These are phyloP conservation scores for Ovibos moschatus DNA, from an alignment of 2,113 vertebrate species.

Conservation along the genomic window DNA sequence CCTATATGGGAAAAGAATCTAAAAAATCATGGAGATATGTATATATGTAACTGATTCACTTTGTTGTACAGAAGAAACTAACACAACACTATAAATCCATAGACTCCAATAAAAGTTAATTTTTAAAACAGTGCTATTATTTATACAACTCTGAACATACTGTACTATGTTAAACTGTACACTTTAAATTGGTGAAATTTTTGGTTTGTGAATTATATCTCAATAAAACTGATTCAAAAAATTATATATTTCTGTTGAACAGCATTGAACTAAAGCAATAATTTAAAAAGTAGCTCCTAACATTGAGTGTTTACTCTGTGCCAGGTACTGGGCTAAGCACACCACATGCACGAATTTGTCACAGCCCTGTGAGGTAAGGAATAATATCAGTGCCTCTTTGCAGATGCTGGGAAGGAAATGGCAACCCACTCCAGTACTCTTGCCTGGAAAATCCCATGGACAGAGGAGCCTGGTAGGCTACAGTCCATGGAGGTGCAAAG, in stretches of 20 bases:
- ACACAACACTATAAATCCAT: neutral
- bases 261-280: neutral
- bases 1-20: neutral
- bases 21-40: neutral
- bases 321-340: neutral
- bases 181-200: neutral
- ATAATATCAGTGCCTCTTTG: neutral
- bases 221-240: neutral
- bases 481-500: no score
- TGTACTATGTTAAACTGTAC: neutral
- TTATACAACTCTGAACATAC: neutral
- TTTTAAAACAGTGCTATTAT: neutral
- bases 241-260: neutral
- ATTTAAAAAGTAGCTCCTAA: neutral
- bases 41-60: neutral
- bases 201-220: neutral
- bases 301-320: neutral
- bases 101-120: neutral
- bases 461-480: no score
- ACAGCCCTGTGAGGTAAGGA: neutral
- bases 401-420: no score
- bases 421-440: no score
- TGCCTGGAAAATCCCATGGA: no score
- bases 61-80: neutral
- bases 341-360: neutral